phyloP scores from a whole-genome alignment of 1,140 invertebrate species.

The Sipha flava region DNA sequence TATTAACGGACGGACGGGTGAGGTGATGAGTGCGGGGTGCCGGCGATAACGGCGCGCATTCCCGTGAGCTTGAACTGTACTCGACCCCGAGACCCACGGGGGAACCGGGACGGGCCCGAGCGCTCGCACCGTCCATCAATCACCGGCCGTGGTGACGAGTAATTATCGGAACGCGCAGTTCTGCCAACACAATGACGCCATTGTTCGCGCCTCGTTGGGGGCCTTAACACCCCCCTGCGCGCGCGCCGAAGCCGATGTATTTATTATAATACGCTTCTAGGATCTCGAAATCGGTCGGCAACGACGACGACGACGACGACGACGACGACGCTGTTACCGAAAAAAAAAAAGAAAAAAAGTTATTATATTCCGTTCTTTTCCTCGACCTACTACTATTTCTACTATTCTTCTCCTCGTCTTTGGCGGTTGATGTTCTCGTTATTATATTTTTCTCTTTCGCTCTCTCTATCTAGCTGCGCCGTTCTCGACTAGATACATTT shows the following conservation, averaged over 20 bases:
- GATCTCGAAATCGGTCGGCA: too few relatives aligned
- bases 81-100: background rate
- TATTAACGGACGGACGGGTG: too few relatives aligned
- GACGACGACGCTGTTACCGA: background rate
- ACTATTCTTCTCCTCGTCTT: background rate
- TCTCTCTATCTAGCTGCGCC: background rate
- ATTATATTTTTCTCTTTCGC: background rate
- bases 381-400: too few relatives aligned
- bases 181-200: slow-evolving; percentile 24
- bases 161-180: slow-evolving; percentile 27
- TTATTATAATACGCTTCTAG: too few relatives aligned
- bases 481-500: background rate
- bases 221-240: slow-evolving; percentile 13
- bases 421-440: background rate
- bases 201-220: slow-evolving; percentile 31
- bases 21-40: background rate
- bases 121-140: slow-evolving; percentile 8
- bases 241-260: background rate
- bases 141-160: slow-evolving; percentile 15
- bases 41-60: background rate
- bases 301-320: background rate
- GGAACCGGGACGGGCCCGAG: background rate
- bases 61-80: slow-evolving; percentile 4
- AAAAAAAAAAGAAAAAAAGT: too few relatives aligned
- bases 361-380: too few relatives aligned